A percentile compares a stretch with the other conserved stretches of the same genome.
phyloP scores from a whole-genome alignment of 1,140 invertebrate species.

The Drosophila lini region DNA sequence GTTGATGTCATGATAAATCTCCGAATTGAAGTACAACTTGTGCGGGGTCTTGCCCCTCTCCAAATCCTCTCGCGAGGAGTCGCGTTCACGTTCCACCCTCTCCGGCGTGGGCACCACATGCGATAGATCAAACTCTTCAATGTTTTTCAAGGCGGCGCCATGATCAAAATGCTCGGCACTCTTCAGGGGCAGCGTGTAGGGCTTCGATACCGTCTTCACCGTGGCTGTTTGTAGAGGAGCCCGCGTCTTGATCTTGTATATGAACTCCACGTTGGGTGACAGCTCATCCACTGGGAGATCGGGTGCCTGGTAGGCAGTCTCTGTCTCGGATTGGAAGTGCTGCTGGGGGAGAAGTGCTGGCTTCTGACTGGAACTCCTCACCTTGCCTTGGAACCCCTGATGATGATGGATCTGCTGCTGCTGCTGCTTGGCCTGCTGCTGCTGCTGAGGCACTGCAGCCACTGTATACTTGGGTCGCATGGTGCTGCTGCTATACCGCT shows the following conservation, averaged over 20 bases:
- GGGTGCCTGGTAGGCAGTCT: slow-evolving; percentile 69
- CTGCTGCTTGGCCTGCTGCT: slow-evolving; percentile 14
- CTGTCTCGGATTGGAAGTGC: slow-evolving; percentile 70
- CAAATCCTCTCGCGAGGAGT: slow-evolving; percentile 29
- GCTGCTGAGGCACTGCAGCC: not conserved
- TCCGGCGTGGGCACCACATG: slow-evolving; percentile 74
- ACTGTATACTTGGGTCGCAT: slow-evolving; percentile 62
- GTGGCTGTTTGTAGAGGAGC: slow-evolving; percentile 79
- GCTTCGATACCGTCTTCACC: slow-evolving; percentile 79
- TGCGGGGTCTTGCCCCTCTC: slow-evolving; percentile 49
- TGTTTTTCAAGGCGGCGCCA: slow-evolving; percentile 71
- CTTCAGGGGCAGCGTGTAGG: slow-evolving; percentile 71
- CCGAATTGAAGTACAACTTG: slow-evolving; percentile 80
- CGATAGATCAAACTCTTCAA: slow-evolving; percentile 80
- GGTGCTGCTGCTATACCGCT: slow-evolving; percentile 66
- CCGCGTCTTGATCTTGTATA: slow-evolving; percentile 81
- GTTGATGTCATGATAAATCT: slow-evolving; percentile 83
- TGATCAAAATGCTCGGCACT: slow-evolving; percentile 76
- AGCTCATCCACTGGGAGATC: slow-evolving; percentile 61
- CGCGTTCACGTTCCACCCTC: not conserved
- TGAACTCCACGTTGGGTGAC: slow-evolving; percentile 77
- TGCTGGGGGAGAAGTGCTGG: slow-evolving; percentile 9
- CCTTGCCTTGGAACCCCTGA: slow-evolving; percentile 12
- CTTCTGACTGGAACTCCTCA: slow-evolving; percentile 40
- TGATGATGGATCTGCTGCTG: not conserved